phyloP scores from a whole-genome alignment of 2,797 vertebrate species.

The Phoebastria nigripes region DNA sequence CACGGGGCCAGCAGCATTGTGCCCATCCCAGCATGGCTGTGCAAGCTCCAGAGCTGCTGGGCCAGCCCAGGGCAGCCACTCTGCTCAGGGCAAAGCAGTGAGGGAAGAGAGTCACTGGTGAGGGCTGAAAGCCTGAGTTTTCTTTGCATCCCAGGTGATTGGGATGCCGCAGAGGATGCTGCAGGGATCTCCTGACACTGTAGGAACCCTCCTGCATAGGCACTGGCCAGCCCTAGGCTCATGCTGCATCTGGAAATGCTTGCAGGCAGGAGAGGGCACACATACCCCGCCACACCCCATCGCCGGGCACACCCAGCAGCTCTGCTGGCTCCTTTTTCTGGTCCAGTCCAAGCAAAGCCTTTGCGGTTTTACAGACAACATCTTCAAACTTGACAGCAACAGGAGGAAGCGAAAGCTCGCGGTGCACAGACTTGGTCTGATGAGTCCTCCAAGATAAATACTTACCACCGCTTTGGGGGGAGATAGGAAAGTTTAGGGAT shows the following conservation, averaged over 20 bases:
- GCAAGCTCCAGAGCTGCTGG: background rate
- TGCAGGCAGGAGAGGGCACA: background rate
- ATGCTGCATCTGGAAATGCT: background rate
- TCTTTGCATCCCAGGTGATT: background rate
- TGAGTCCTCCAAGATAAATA: background rate
- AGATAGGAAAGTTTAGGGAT: background rate
- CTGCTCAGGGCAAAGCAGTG: background rate
- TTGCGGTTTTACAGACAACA: background rate
- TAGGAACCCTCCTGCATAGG: background rate
- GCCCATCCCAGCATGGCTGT: background rate
- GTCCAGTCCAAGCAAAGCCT: background rate
- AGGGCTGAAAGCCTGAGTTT: background rate
- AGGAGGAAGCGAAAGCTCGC: background rate
- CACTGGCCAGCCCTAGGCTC: background rate
- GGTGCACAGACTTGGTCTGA: background rate
- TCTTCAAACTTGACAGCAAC: background rate
- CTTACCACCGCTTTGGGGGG: background rate
- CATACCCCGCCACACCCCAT: background rate
- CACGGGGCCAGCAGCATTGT: fast-evolving
- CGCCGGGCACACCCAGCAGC: background rate
- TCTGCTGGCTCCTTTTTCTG: background rate
- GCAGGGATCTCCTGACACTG: background rate
- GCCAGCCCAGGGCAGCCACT: background rate
- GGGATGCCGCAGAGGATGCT: background rate
- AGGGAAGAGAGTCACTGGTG: fast-evolving